These are phyloP conservation scores for Kuschelorhynchus macadamiae DNA, from an alignment of 2,888 invertebrate species.

Conservation along the genomic window DNA sequence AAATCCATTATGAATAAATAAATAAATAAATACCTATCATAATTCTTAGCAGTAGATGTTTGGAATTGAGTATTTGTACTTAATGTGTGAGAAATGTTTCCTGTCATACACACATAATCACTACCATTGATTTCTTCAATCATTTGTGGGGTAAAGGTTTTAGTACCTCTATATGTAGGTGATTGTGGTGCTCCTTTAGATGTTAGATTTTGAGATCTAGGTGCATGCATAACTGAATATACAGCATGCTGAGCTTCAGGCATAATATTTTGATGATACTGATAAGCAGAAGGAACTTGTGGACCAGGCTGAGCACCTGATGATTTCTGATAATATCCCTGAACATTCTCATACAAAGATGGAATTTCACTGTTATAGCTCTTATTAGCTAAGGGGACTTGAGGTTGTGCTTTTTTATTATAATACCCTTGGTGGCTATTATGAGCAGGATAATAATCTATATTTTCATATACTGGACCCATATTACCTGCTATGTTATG, in stretches of 20 bases:
- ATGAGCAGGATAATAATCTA: conserved; percentile 80
- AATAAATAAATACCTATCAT: conserved; percentile 55
- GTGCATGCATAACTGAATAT: conserved; percentile 64
- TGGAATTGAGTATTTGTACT: conserved; percentile 69
- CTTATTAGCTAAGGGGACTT: conserved; percentile 75
- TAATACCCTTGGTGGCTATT: conserved; percentile 56
- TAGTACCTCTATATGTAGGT: conserved; percentile 48
- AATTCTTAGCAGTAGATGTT: conserved; percentile 66
- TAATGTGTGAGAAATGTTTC: conserved; percentile 72
- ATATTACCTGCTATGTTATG: conserved; percentile 60
- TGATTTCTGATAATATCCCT: conserved; percentile 60
- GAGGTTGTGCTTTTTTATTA: conserved; percentile 84
- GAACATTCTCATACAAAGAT: conserved; percentile 71
- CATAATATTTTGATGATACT: conserved; percentile 51
- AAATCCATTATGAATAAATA: conserved; percentile 1
- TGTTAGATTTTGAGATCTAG: conserved; percentile 48
- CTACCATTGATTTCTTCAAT: conserved; percentile 82
- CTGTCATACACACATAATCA: conserved; percentile 89
- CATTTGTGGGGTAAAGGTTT: conserved; percentile 55
- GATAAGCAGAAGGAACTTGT: conserved; percentile 65
- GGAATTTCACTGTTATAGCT: conserved; percentile 67
- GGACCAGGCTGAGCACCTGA: conserved; percentile 65
- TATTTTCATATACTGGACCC: conserved; percentile 84
- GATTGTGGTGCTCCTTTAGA: conserved; percentile 55
- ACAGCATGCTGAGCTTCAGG: conserved; percentile 58